phyloP scores from a whole-genome alignment of 2,113 vertebrate species.

The Oncorhynchus kisutch region DNA sequence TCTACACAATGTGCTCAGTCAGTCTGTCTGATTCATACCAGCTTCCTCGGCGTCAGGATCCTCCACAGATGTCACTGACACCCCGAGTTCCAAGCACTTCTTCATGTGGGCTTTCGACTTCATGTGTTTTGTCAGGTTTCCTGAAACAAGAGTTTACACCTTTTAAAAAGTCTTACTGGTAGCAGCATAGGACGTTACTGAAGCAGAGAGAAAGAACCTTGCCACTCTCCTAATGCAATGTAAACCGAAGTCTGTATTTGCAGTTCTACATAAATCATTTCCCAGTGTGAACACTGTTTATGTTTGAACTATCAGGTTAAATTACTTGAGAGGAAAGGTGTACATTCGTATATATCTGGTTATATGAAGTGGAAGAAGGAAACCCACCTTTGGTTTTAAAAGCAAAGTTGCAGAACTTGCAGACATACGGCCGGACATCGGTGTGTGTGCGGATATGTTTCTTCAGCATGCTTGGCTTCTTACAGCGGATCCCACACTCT shows the following conservation, averaged over 20 bases:
- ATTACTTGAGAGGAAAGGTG: not conserved
- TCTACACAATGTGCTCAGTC: not conserved
- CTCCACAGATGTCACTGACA: slow-evolving; percentile 93
- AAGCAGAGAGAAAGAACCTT: not conserved
- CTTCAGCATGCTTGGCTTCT: slow-evolving; percentile 99
- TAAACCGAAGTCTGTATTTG: too few species aligned
- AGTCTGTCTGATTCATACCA: slow-evolving; percentile 71
- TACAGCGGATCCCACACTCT: slow-evolving; percentile 98
- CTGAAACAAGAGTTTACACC: slow-evolving; percentile 62
- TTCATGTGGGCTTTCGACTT: slow-evolving; percentile 99
- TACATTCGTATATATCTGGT: not conserved
- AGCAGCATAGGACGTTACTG: not conserved
- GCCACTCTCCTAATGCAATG: too few species aligned
- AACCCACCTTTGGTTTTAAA: slow-evolving; percentile 97
- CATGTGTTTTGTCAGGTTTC: slow-evolving; percentile 99
- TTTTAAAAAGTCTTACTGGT: not conserved
- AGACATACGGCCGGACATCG: slow-evolving; percentile 95
- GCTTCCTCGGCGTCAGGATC: slow-evolving; percentile 89
- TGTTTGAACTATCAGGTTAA: slow-evolving; percentile 1
- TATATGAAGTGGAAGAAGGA: not conserved
- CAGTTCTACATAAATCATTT: not conserved
- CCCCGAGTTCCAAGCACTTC: slow-evolving; percentile 96
- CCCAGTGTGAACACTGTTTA: not conserved
- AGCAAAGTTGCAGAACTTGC: slow-evolving; percentile 98
- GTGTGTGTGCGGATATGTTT: slow-evolving; percentile 99